Evolutionary conservation across 2,888 invertebrate species (phyloP).

Genomic region (Agrilus cyanescens): DNA sequence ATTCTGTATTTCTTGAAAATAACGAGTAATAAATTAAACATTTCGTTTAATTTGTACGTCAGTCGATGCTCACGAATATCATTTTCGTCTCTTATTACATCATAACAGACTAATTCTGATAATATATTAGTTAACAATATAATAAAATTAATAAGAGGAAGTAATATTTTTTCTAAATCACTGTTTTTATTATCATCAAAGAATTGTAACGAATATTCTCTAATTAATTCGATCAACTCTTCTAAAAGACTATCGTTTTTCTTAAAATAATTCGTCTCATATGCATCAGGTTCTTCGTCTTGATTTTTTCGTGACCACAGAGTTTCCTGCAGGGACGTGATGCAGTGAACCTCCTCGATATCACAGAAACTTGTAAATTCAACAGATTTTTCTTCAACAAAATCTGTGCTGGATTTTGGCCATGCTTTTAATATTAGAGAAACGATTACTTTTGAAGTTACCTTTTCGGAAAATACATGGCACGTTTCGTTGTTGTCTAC

Average conservation of each 20-base stretch:
- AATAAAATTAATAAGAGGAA: constrained; percentile 10
- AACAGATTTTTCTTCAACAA: not conserved
- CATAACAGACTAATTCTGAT: constrained; percentile 11
- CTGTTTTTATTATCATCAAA: not conserved
- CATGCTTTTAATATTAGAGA: constrained; percentile 26
- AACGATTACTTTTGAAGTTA: constrained; percentile 23
- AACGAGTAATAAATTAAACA: constrained; percentile 15
- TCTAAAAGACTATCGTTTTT: not conserved
- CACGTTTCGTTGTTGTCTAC: constrained; percentile 16
- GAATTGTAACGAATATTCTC: not conserved
- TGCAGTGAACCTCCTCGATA: constrained; percentile 22
- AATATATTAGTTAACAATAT: constrained; percentile 14
- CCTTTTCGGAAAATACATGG: constrained; percentile 11
- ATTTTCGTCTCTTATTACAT: constrained; percentile 9
- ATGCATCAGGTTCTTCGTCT: not conserved
- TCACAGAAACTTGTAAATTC: constrained; percentile 11
- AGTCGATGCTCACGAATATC: constrained; percentile 6
- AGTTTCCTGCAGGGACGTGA: constrained; percentile 15
- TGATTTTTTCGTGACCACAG: constrained; percentile 2
- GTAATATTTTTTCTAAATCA: too few relatives aligned
- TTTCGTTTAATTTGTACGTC: constrained; percentile 9
- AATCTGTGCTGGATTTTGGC: constrained; percentile 12
- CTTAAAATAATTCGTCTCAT: not conserved
- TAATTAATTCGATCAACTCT: not conserved
- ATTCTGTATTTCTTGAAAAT: constrained; percentile 4